Conservation (phyloP, 2,113 vertebrate species). For the Phylloscopus whistleri region DNA sequence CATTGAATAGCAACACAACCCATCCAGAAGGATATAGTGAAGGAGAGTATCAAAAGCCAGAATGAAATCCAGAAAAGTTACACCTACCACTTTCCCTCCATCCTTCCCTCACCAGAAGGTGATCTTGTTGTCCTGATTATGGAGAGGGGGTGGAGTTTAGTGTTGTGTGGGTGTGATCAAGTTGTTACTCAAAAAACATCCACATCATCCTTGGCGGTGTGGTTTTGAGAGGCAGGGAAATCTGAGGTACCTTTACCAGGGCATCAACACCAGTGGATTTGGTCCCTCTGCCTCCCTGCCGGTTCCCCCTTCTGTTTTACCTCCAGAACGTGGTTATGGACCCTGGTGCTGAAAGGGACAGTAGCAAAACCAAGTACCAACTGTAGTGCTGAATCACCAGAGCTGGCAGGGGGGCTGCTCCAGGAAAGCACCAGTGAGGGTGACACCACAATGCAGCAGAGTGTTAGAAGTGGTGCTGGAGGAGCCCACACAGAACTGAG, state of each 20-base stretch:
- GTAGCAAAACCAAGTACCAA: background rate
- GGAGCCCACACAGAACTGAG: rapidly evolving
- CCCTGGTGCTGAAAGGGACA: background rate
- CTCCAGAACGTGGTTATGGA: rapidly evolving
- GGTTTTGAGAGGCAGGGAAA: background rate
- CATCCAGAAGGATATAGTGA: background rate
- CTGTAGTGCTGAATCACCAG: background rate
- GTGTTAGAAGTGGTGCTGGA: rapidly evolving
- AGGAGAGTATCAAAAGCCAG: background rate
- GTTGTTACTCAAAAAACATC: background rate
- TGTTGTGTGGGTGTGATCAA: too few relatives aligned
- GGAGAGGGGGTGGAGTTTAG: background rate
- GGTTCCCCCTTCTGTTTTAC: background rate
- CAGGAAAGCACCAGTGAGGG: rapidly evolving
- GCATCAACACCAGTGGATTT: too few relatives aligned
- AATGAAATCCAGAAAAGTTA: background rate
- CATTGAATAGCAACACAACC: background rate
- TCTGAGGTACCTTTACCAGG: background rate
- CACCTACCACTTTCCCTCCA: background rate
- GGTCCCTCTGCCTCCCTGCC: background rate
- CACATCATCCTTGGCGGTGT: rapidly evolving
- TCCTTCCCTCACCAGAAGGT: too few relatives aligned
- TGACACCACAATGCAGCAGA: background rate
- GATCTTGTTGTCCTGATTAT: background rate
- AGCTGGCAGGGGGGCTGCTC: background rate